These are phyloP conservation scores for Elephantulus edwardii DNA, from an alignment of 2,113 vertebrate genomes.

Conservation along the genomic window DNA sequence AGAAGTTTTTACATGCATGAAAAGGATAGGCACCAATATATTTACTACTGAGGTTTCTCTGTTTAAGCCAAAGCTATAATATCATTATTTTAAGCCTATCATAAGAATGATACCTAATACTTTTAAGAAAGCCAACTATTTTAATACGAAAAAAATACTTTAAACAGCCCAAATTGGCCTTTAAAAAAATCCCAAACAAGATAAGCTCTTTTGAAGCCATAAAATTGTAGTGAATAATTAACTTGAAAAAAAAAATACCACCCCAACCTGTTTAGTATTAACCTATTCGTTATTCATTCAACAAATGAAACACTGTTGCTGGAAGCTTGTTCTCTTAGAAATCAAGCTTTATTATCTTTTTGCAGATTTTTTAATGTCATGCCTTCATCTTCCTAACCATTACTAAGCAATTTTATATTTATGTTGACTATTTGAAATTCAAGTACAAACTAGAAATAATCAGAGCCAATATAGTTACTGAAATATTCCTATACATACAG, in stretches of 20 bases:
- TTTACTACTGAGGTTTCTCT: constrained; percentile 4
- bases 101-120: neutral
- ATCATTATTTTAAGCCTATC: neutral
- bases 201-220: constrained; percentile 2
- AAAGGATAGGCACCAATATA: neutral
- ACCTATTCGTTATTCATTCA: constrained; percentile 50
- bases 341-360: constrained; percentile 14
- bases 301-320: constrained; percentile 14
- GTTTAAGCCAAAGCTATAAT: neutral
- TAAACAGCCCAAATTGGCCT: neutral
- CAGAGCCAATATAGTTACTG: constrained; percentile 2
- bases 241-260: constrained; percentile 48
- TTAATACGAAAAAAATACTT: neutral
- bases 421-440: neutral
- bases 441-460: constrained; percentile 35
- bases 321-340: constrained; percentile 11
- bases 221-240: constrained; percentile 51
- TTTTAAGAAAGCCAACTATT: neutral
- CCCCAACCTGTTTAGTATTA: constrained; percentile 31
- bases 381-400: neutral
- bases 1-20: neutral
- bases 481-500: neutral
- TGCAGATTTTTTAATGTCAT: constrained; percentile 30
- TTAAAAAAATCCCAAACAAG: neutral
- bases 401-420: neutral